Conservation (phyloP, 2,888 invertebrate genomes). For the Carabus problematicus region DNA sequence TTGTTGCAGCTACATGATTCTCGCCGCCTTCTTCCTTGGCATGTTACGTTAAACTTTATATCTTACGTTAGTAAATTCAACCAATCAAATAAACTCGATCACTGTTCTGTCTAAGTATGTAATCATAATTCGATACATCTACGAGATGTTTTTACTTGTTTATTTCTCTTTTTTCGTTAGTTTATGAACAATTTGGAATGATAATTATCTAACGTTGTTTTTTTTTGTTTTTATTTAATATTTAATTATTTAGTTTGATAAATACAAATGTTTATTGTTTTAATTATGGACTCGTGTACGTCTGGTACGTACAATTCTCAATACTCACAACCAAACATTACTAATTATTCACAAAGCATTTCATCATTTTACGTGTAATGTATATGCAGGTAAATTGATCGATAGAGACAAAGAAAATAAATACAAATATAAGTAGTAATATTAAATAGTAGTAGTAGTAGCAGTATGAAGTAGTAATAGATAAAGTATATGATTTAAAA, state of each 20-base stretch:
- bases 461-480: background rate
- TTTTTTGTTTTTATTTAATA: too few relatives aligned
- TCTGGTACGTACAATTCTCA: slow-evolving; percentile 26
- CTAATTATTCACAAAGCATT: slow-evolving; percentile 31
- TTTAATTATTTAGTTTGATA: slow-evolving; percentile 35
- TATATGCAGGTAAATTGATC: slow-evolving; percentile 26
- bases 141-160: slow-evolving; percentile 5
- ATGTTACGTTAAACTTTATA: background rate
- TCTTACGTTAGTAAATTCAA: too few relatives aligned
- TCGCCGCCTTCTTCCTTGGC: background rate
- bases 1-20: too few relatives aligned
- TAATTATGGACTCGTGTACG: slow-evolving; percentile 41
- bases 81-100: background rate
- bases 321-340: slow-evolving; percentile 36
- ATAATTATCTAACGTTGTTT: slow-evolving; percentile 27
- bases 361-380: too few relatives aligned
- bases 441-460: slow-evolving; percentile 3
- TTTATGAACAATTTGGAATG: slow-evolving; percentile 42
- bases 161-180: slow-evolving; percentile 21
- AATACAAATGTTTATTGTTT: slow-evolving; percentile 41
- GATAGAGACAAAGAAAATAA: slow-evolving; percentile 29
- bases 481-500: slow-evolving; percentile 5
- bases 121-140: background rate
- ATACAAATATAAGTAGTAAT: slow-evolving; percentile 20
- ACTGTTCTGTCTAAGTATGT: background rate